phyloP scores from a whole-genome alignment of 1,140 invertebrate genomes.

The Sycobia sp. region DNA sequence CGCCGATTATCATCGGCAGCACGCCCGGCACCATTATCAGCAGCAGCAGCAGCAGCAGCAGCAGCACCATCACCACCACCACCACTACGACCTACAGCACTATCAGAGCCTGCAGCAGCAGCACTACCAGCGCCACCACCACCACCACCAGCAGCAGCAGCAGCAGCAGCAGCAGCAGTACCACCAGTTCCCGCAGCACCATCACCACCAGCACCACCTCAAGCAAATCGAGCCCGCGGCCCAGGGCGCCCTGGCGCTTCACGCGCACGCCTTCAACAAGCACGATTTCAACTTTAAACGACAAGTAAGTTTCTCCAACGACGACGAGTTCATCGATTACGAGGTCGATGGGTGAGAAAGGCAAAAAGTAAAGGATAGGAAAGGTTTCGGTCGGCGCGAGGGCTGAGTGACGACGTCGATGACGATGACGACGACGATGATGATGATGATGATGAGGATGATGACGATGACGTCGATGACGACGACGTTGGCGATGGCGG shows the following conservation, averaged over 20 bases:
- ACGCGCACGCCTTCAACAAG: constrained; percentile 64
- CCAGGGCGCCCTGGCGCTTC: constrained; percentile 54
- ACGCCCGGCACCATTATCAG: no score
- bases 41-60: constrained; percentile 41
- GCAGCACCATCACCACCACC: constrained; percentile 39
- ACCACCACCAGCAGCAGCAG: constrained; percentile 12
- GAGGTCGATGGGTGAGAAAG: constrained; percentile 55
- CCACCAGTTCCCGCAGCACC: constrained; percentile 39
- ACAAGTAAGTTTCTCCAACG: constrained; percentile 82
- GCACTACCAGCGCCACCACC: no score
- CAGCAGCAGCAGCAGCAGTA: constrained; percentile 42
- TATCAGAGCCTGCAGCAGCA: constrained; percentile 24
- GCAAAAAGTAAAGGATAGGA: no score
- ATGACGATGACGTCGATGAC: background rate
- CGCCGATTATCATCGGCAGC: constrained; percentile 39
- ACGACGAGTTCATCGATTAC: constrained; percentile 76
- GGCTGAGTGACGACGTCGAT: background rate
- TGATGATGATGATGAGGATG: constrained; percentile 15
- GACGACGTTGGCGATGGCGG: background rate
- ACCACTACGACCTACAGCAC: constrained; percentile 43
- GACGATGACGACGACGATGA: constrained; percentile 7
- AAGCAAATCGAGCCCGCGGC: constrained; percentile 59
- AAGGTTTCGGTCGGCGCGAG: no score
- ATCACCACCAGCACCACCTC: constrained; percentile 47
- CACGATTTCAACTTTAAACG: constrained; percentile 72